These are phyloP conservation scores for Gopherus evgoodei DNA, from an alignment of 2,113 vertebrate species.

Conservation along the genomic window DNA sequence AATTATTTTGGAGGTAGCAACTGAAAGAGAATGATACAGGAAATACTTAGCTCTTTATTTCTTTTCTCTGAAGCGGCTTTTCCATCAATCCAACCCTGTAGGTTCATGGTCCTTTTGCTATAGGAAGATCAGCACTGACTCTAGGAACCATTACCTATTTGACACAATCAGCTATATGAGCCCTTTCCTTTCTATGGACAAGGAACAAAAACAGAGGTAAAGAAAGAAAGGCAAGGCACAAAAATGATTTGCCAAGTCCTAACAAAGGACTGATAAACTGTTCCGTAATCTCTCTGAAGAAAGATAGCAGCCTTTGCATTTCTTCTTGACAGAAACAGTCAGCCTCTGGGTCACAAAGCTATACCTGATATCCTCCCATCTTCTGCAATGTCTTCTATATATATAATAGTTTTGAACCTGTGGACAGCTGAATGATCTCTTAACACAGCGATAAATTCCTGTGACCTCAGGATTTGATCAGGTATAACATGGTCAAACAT, in stretches of 20 bases:
- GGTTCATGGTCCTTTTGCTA: background rate
- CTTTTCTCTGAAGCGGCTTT: background rate
- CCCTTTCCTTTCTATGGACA: background rate
- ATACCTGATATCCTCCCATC: background rate
- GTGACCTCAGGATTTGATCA: background rate
- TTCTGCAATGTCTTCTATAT: background rate
- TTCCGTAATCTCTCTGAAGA: background rate
- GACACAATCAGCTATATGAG: background rate
- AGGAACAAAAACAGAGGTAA: accelerated
- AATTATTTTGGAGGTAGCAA: background rate
- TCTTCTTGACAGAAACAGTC: background rate
- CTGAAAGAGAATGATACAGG: background rate
- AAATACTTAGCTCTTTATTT: background rate
- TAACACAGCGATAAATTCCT: background rate
- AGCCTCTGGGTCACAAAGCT: background rate
- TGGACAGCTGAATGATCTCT: background rate
- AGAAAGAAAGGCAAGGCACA: background rate
- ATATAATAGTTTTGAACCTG: background rate
- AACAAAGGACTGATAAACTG: background rate
- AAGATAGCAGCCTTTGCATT: accelerated
- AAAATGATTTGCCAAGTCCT: background rate
- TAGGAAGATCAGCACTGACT: background rate
- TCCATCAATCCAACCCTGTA: background rate
- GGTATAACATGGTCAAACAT: background rate
- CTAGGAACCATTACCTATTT: background rate